Evolutionary conservation across 2,888 invertebrate species (phyloP).

Genomic region (Ommatoiulus sabulosus): DNA sequence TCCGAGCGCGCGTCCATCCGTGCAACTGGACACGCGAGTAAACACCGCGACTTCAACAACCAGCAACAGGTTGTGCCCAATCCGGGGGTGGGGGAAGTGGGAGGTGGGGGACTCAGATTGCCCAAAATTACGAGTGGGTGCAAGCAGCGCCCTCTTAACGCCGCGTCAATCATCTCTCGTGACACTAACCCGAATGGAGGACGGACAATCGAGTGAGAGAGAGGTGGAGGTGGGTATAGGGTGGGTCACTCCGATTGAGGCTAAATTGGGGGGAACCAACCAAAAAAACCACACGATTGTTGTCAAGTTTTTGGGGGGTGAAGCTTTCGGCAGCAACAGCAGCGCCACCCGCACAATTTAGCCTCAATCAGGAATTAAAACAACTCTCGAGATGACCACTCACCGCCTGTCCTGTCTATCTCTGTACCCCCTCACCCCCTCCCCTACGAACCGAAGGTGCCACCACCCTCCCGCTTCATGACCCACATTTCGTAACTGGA

Average conservation of each 20-base stretch:
- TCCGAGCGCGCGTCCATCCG: background rate
- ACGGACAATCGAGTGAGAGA: background rate
- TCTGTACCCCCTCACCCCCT: background rate
- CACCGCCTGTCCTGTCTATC: background rate
- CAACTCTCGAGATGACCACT: slow-evolving; percentile 1
- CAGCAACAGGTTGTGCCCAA: background rate
- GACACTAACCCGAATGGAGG: slow-evolving; percentile 1
- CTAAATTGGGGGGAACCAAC: background rate
- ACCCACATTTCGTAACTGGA: slow-evolving; percentile 1
- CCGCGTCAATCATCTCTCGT: background rate
- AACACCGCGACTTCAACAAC: too few species aligned
- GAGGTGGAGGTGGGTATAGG: too few species aligned
- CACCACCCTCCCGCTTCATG: background rate
- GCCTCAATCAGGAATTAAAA: slow-evolving; percentile 1
- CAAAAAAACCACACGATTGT: background rate
- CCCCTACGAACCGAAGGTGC: background rate
- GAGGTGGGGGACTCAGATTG: background rate
- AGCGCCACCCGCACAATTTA: background rate
- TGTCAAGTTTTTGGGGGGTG: background rate
- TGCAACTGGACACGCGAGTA: background rate
- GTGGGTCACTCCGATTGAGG: background rate
- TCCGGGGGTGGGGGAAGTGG: background rate
- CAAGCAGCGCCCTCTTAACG: background rate
- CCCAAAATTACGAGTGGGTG: background rate
- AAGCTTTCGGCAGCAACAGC: background rate